Conservation (phyloP, 2,888 invertebrate species). For the Mylabris sibirica region DNA sequence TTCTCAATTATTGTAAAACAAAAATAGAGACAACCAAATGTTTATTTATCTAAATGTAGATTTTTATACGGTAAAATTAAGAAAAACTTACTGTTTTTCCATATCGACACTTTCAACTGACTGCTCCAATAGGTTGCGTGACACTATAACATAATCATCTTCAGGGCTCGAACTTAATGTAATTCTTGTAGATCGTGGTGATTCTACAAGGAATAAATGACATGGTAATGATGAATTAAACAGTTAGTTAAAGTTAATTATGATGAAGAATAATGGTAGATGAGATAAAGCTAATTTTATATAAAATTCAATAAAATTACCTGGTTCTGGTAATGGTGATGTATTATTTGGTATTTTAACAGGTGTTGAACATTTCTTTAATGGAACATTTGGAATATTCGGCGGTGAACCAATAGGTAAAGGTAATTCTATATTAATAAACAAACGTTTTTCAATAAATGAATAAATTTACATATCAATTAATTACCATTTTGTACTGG, state of each 20-base stretch:
- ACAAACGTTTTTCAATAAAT: not conserved
- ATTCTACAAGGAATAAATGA: slow-evolving; percentile 52
- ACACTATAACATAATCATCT: slow-evolving; percentile 86
- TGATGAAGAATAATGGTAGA: not conserved
- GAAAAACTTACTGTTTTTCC: slow-evolving; percentile 54
- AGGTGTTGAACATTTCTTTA: slow-evolving; percentile 47
- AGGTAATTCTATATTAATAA: slow-evolving; percentile 49
- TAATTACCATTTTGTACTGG: slow-evolving; percentile 47
- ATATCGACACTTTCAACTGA: slow-evolving; percentile 60
- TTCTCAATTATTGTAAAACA: too few species aligned
- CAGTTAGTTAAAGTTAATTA: not conserved
- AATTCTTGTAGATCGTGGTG: slow-evolving; percentile 56
- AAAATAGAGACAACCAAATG: too few species aligned
- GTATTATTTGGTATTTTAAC: slow-evolving; percentile 54
- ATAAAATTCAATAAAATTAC: slow-evolving; percentile 39
- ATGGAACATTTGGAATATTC: slow-evolving; percentile 39
- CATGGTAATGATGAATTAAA: slow-evolving; percentile 14
- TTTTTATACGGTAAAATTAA: not conserved
- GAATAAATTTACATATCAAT: slow-evolving; percentile 10
- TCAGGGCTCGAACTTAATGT: slow-evolving; percentile 71
- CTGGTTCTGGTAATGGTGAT: slow-evolving; percentile 53
- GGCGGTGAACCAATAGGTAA: slow-evolving; percentile 55
- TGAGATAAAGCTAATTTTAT: slow-evolving; percentile 5
- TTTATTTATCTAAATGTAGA: too few species aligned
- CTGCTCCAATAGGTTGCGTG: slow-evolving; percentile 71